phyloP scores from a whole-genome alignment of 2,888 invertebrate genomes.

The Notodonta dromedarius region DNA sequence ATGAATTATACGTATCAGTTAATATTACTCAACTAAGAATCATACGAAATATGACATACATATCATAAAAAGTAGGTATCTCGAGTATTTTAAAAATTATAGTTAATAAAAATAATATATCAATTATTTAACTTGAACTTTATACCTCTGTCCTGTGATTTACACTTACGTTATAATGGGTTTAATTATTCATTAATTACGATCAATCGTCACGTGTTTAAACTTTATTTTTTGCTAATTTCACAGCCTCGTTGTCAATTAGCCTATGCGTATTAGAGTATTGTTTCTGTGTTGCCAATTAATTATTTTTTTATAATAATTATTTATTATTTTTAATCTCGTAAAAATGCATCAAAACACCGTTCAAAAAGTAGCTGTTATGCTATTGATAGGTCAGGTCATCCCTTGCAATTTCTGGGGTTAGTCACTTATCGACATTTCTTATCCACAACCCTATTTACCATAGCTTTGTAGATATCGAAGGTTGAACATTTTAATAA shows the following conservation, averaged over 20 bases:
- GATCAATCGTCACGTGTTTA: conserved; percentile 74
- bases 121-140: conserved; percentile 3
- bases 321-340: conserved; percentile 52
- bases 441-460: conserved; percentile 58
- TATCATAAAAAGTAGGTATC: too few relatives aligned
- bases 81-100: too few relatives aligned
- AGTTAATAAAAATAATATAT: too few relatives aligned
- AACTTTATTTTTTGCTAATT: conserved; percentile 79
- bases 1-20: too few relatives aligned
- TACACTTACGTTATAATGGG: conserved; percentile 61
- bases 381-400: conserved; percentile 76
- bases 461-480: conserved; percentile 58
- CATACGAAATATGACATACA: too few relatives aligned
- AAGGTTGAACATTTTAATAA: conserved; percentile 49
- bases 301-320: conserved; percentile 63
- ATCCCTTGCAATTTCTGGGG: conserved; percentile 75
- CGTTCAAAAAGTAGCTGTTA: conserved; percentile 82
- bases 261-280: conserved; percentile 84
- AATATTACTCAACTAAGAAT: too few relatives aligned
- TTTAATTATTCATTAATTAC: conserved; percentile 64
- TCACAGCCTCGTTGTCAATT: conserved; percentile 84
- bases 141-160: conserved; percentile 62
- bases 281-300: conserved; percentile 83
- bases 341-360: conserved; percentile 83
- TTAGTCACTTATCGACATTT: conserved; percentile 55